Evolutionary conservation across 2,113 vertebrate species (phyloP).

Genomic region (Muntiacus reevesi): DNA sequence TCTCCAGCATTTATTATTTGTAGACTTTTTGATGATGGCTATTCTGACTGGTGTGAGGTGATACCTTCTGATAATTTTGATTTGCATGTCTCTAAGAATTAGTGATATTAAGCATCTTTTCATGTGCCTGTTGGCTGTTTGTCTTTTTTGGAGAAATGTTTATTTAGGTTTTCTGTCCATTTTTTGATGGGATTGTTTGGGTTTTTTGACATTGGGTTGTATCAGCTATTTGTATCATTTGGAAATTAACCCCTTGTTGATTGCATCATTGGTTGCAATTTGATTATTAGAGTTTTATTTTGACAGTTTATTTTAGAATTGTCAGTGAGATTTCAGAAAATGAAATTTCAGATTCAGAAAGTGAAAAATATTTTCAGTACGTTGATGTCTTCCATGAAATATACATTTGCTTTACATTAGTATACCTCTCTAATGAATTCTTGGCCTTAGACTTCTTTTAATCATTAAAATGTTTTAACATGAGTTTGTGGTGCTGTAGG

Average conservation of each 20-base stretch:
- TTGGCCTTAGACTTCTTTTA: slow-evolving; percentile 7
- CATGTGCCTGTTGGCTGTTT: not conserved
- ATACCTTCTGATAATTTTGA: not conserved
- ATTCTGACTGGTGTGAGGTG: not conserved
- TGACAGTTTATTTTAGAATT: not conserved
- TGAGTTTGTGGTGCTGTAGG: not conserved
- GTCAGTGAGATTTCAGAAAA: not conserved
- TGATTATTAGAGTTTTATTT: slow-evolving; percentile 17
- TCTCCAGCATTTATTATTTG: not conserved
- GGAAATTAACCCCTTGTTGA: not conserved
- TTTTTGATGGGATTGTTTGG: not conserved
- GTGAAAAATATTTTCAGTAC: not conserved
- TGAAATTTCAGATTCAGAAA: slow-evolving; percentile 3
- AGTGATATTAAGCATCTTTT: not conserved
- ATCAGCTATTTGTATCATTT: not conserved
- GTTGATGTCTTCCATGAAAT: not conserved
- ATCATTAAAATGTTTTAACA: not conserved
- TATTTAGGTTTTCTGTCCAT: not conserved
- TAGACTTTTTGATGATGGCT: not conserved
- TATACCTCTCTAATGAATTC: not conserved
- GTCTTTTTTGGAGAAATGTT: not conserved
- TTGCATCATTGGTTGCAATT: not conserved
- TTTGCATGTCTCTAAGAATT: not conserved
- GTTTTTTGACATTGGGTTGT: not conserved
- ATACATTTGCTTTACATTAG: not conserved